Conservation (phyloP, 2,113 vertebrate species). For the Pungitius pungitius region DNA sequence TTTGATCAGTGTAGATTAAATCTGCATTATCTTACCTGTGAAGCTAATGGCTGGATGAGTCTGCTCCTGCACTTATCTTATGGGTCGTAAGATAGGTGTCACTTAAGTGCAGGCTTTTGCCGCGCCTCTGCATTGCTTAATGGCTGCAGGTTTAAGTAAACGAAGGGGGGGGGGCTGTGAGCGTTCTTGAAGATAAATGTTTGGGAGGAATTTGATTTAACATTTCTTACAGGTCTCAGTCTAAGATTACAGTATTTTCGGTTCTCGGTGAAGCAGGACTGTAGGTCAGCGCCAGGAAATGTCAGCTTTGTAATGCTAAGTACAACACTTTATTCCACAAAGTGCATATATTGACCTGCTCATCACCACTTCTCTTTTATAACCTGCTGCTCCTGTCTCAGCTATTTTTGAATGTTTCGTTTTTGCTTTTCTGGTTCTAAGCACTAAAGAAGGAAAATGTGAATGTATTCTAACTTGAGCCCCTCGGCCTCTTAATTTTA, state of each 20-base stretch:
- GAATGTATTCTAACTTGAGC: conserved; percentile 59
- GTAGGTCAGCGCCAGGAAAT: conserved; percentile 61
- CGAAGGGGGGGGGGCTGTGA: not conserved
- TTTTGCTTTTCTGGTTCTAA: conserved; percentile 25
- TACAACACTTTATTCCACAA: conserved; percentile 31
- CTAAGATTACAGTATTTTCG: conserved; percentile 53
- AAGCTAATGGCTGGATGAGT: conserved; percentile 48
- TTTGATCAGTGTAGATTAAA: conserved; percentile 62
- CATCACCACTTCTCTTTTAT: conserved; percentile 49
- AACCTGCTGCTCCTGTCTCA: conserved; percentile 49
- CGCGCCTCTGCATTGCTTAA: conserved; percentile 34
- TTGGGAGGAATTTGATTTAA: conserved; percentile 44
- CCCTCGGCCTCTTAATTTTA: conserved; percentile 50
- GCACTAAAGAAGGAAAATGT: conserved; percentile 40
- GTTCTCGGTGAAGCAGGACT: conserved; percentile 39
- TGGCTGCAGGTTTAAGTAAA: conserved; percentile 30
- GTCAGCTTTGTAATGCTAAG: conserved; percentile 63
- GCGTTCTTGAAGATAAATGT: conserved; percentile 22
- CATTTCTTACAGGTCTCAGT: conserved; percentile 62
- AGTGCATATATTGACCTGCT: conserved; percentile 66
- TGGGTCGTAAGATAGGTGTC: conserved; percentile 40
- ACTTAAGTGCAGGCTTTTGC: conserved; percentile 47
- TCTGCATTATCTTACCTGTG: conserved; percentile 56
- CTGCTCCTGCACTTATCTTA: conserved; percentile 56
- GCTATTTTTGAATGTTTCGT: conserved; percentile 42